Evolutionary conservation across 2,888 invertebrate species (phyloP), one percentile per base, ranked within the genome.

Genomic region (Abscondita cerata): DNA sequence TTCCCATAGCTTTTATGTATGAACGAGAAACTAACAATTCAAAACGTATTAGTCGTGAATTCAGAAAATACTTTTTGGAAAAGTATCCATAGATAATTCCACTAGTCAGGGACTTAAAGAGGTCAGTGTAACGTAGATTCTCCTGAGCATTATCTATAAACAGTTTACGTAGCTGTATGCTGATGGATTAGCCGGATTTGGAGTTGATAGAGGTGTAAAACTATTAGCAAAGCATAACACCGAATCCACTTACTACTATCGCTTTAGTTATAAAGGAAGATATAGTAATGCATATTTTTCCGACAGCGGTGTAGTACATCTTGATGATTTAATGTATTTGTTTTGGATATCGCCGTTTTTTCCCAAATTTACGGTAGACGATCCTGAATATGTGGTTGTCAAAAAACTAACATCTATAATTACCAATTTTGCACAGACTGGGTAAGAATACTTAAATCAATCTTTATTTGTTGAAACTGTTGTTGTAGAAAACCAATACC

Each of bases 1-100:
- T 89, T 0, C 90, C 90, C 0, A 85, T 89, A 16, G 82, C 85
- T 2, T 90, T 90, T 71, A 36, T 8, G 20, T n/a, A 19, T 12
- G 38, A 13, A 20, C 12, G 16, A 9, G 18, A 5, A 19, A n/a
- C 15, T n/a, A 41, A 8, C 31, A 38, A 9, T 33, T 33, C 33
- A 8, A 33, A 33, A 12, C 16, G 11, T 40, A 50, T 71, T 70
- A 9, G 54, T 79, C 78, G 36, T 47, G 15, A 78, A n/a, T n/a
- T n/a, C n/a, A n/a, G n/a, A n/a, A n/a, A n/a, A n/a, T n/a, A n/a
- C n/a, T n/a, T n/a, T n/a, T n/a, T n/a, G n/a, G n/a, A n/a, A n/a
- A n/a, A n/a, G n/a, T 76, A 57, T 73, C 77, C 2, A 73, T 84
- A 16, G 79, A 83, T 41, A 75, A 79, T 11, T 51, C 63, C 2